These are phyloP conservation scores for Rostratula benghalensis DNA, from an alignment of 2,113 vertebrate genomes.

Conservation along the genomic window DNA sequence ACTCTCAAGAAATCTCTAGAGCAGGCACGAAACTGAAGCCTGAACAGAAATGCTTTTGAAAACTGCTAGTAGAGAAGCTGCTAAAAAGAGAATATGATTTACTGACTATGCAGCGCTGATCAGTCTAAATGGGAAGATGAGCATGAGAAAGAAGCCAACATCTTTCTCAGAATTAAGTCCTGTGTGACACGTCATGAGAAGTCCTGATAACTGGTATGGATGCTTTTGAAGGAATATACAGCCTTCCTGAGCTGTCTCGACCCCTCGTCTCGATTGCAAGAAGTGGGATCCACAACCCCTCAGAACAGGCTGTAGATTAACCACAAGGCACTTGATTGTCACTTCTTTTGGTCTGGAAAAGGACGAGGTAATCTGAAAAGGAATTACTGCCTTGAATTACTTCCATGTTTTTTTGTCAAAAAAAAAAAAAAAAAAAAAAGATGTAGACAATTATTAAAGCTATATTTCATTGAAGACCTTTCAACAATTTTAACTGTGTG, in stretches of 20 bases:
- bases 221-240: neutral
- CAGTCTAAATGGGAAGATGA: neutral
- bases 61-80: neutral
- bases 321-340: neutral
- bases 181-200: neutral
- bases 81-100: neutral
- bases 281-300: neutral
- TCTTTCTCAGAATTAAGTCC: neutral
- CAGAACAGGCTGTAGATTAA: neutral
- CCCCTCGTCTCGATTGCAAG: neutral
- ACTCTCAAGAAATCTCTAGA: neutral
- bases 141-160: neutral
- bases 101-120: rapidly evolving
- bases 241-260: neutral
- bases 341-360: neutral
- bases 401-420: neutral
- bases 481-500: neutral
- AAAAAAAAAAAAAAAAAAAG: too few relatives aligned
- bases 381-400: neutral
- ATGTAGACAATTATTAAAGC: neutral
- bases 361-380: neutral
- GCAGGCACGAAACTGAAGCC: neutral
- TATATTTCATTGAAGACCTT: neutral
- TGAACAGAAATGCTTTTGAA: neutral
- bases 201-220: neutral